A percentile compares a stretch with the other conserved stretches of the same genome.
Evolutionary conservation across 2,797 vertebrate species (phyloP).

Genomic region (Ptychadena robeensis): DNA sequence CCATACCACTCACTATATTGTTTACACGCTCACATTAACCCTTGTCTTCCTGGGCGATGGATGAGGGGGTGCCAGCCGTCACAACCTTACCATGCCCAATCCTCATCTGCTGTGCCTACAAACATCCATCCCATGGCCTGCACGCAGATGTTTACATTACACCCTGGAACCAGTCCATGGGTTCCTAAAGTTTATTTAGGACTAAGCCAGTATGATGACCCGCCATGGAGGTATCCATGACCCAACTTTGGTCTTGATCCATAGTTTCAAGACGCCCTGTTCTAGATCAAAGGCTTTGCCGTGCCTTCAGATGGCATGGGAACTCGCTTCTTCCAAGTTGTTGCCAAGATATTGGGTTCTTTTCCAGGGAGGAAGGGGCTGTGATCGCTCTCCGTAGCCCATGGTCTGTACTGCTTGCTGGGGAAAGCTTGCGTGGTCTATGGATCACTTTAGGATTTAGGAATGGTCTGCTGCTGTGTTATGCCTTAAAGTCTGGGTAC

Average conservation of each 20-base stretch:
- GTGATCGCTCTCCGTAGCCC: slow-evolving; percentile 8
- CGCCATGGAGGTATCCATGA: too few species aligned
- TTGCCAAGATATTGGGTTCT: background rate
- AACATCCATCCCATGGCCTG: too few species aligned
- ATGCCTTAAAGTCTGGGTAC: slow-evolving; percentile 40
- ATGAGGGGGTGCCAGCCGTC: too few species aligned
- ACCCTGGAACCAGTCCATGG: too few species aligned
- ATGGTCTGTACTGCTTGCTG: background rate
- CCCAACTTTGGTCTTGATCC: too few species aligned
- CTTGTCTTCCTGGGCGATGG: too few species aligned
- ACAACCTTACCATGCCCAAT: too few species aligned
- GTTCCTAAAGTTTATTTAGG: too few species aligned
- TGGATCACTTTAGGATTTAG: slow-evolving; percentile 62
- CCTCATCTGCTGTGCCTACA: too few species aligned
- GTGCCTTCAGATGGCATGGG: background rate
- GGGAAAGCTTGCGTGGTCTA: slow-evolving; percentile 8
- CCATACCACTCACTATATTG: background rate
- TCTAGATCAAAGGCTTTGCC: slow-evolving; percentile 23
- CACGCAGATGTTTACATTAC: too few species aligned
- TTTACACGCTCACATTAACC: background rate
- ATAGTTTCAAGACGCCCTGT: too few species aligned
- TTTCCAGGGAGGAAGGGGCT: background rate
- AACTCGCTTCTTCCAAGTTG: slow-evolving; percentile 6
- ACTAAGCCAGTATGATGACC: too few species aligned
- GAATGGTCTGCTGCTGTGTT: slow-evolving; percentile 63